Base-by-base conservation (phyloP, 1,140 invertebrate genomes). In the Pissodes strobi region DNA sequence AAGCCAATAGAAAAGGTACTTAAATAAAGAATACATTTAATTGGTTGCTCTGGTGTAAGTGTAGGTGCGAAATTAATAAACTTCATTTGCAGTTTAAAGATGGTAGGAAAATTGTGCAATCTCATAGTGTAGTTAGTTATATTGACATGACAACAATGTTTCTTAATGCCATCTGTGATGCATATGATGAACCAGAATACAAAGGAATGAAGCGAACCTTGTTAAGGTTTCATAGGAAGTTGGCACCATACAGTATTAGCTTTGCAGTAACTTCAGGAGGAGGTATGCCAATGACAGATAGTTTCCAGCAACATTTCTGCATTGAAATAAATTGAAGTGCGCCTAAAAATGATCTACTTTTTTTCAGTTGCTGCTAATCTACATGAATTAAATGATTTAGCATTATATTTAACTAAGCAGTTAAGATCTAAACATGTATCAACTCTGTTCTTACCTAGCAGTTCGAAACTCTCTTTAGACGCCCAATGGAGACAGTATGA, bases 211-310 rank as follows among this genome's bases (percentile, higher is more conserved):
- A 62, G n/a, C 57, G 76, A 23, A 62, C 71, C 41, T 55, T 81
- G 15, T 73, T 90, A 9, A 80, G 83, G 56, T 80, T 93, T 17
- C 87, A 92, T 74, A 83, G 86, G 48, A 86, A 85, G 76, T 77
- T 92, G 59, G 82, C 88, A 10, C 90, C 91, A 1, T 91, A 88
- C 69, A 90, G 89, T 82, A 83, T 87, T 41, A 82, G 82, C 37
- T 87, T 90, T 79, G 79, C 82, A 18, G 66, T 84, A 10, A 55
- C 79, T 41, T 43, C 39, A 21, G 66, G 68, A 63, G 56, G 71
- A 74, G 74, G 81, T 83, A 72, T 72, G 72, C 74, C 19, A 25
- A n/a, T n/a, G n/a, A n/a, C n/a, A n/a, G n/a, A n/a, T 4, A 9
- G 17, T 5, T 41, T n/a, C 27, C 27, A 34, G 23, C 13, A 6